These are phyloP conservation scores for Murina feae DNA, from an alignment of 2,113 vertebrate genomes.

Conservation along the genomic window DNA sequence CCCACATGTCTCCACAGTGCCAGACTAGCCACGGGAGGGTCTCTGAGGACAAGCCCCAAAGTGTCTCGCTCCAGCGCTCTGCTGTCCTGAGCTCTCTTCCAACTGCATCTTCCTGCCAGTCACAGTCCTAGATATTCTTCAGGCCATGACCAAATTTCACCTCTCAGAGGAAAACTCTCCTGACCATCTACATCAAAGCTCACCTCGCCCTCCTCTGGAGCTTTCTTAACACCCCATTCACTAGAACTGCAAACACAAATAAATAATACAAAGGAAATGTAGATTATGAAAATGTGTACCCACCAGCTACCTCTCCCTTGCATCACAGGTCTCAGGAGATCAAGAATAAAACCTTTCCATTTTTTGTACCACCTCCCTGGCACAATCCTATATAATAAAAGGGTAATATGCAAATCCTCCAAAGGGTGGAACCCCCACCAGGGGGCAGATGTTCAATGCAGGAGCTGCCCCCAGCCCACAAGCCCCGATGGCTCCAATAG, in stretches of 20 bases:
- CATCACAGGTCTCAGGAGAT: not conserved
- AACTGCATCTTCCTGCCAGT: not conserved
- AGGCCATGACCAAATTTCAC: not conserved
- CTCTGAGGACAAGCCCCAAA: not conserved
- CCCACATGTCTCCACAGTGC: not conserved
- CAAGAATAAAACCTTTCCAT: not conserved
- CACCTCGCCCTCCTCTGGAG: not conserved
- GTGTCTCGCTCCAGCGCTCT: no score
- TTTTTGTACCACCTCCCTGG: not conserved
- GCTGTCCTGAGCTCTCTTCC: not conserved
- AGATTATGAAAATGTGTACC: not conserved
- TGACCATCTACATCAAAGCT: not conserved
- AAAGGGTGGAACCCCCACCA: no score
- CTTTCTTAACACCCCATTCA: not conserved
- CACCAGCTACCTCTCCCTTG: not conserved
- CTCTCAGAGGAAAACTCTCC: not conserved
- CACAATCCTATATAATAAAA: not conserved
- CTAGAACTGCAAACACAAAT: not conserved
- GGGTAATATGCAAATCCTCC: no score
- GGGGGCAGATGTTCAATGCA: no score
- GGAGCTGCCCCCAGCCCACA: no score
- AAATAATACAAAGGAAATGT: not conserved
- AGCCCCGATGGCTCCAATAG: rapidly evolving
- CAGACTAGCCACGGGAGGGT: not conserved
- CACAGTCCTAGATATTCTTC: not conserved